Base-by-base conservation (phyloP, 2,113 vertebrate species). In the Poecile atricapillus region DNA sequence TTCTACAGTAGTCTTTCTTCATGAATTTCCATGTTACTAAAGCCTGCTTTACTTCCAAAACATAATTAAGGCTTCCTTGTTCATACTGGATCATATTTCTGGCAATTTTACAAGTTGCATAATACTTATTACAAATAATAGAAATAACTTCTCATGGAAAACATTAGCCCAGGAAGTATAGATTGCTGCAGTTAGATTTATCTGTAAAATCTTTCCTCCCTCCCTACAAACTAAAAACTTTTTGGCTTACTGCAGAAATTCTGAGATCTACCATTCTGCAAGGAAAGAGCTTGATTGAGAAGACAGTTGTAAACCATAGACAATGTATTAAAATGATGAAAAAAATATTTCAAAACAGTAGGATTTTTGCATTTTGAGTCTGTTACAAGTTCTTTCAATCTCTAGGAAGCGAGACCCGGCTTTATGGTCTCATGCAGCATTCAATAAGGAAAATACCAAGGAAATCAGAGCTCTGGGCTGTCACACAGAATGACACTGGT, bases 1-100 rank as follows among this genome's bases (percentile, higher is more conserved):
- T 74, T 23, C 47, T 76, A 80, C 35, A 96, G 58, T 74, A 92
- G 64, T 41, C 41, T 93, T 97, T 96, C 90, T 92, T 96, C 74
- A 31, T 60, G 69, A 87, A 96, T 97, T 97, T 97, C 75, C 59
- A 35, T 92, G 74, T 55, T 93, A 81, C 77, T 96, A 83, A 50
- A 89, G n/a, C 64, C 92, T 94, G 44, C 75, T 94, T 93, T 84
- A 52, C 49, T 95, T 96, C 96, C 87, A 91, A 27, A 7, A 49
- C 52, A 67, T 81, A 88, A 85, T 89, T 91, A 95, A 94, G 46
- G 25, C 27, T 92, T 78, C 58, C 81, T 63, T 95, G 80, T 76
- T 89, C 87, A 76, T 43, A 39, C 20, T 84, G 74, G 59, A 90
- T 95, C 58, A 47, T 69, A 86, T 94, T 96, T 94, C 85, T 88